Base-by-base conservation (phyloP, 2,113 vertebrate genomes). In the Tretioscincus oriximinensis region DNA sequence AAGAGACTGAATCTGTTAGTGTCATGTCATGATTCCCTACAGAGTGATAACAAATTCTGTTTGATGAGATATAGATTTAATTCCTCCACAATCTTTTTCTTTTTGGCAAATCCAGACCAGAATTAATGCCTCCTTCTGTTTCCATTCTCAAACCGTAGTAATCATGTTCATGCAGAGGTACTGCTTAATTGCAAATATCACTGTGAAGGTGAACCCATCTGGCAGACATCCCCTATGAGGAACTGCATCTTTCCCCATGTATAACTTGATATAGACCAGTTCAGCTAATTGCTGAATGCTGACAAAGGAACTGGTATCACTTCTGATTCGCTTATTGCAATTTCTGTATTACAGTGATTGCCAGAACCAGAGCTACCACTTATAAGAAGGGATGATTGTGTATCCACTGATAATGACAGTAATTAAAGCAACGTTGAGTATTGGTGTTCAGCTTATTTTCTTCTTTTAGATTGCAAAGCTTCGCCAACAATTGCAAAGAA, bases 401-500 rank as follows among this genome's bases (percentile, higher is more conserved):
- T 31, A 21, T 9, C 35, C 26, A 66, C 21, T 1, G 31, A 10
- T 35, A 31, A 22, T 64, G 45, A 76, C 12, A n/a, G 9, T 41
- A 60, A 28, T 29, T 69, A 70, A 41, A n/a, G 8, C 41, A 16
- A 41, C 4, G 7, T 63, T 47, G 68, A 54, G 24, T 14, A 31
- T 29, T 24, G 20, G 22, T 63, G 20, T 70, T 31, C 18, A 69
- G 16, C 41, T 24, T 26, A 29, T 70, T 21, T 86, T 86, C 2
- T 28, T 67, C 31, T 3, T 7, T 82, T 81, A 99, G 98, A 99
- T 99, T 74, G 98, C 98, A 81, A 99, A 99, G 88, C 88, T 99
- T 91, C 97, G 98, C 35, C 98, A 99, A 83, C 98, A 99, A 9
- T 96, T 99, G 61, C 98, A 99, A 93, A 97, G 98, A 88, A 99